These are phyloP conservation scores for Drosophila helvetica DNA, from an alignment of 2,888 invertebrate genomes.

Conservation along the genomic window DNA sequence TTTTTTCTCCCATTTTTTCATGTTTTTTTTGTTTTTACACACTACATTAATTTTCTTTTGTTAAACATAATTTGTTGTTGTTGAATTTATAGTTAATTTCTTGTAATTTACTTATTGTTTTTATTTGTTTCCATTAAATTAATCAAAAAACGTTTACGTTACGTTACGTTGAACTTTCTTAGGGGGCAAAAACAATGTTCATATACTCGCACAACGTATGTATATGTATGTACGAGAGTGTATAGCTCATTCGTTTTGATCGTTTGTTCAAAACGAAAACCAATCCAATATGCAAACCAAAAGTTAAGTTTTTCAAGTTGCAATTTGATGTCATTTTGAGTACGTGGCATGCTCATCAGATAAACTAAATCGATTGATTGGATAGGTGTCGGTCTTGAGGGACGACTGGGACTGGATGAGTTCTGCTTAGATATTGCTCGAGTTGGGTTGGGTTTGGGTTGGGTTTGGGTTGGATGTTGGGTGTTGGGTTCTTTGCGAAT, in stretches of 20 bases:
- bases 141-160: slow-evolving; percentile 62
- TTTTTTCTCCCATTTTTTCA: slow-evolving; percentile 55
- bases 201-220: not conserved
- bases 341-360: slow-evolving; percentile 64
- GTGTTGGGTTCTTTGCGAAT: slow-evolving; percentile 6
- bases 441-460: not conserved
- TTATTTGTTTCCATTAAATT: slow-evolving; percentile 14
- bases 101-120: slow-evolving; percentile 54
- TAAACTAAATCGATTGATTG: slow-evolving; percentile 33
- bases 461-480: no score
- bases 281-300: slow-evolving; percentile 56
- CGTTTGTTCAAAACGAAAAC: slow-evolving; percentile 24
- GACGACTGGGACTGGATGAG: slow-evolving; percentile 6
- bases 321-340: slow-evolving; percentile 68
- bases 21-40: slow-evolving; percentile 68
- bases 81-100: slow-evolving; percentile 66
- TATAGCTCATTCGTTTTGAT: slow-evolving; percentile 4
- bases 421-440: no score
- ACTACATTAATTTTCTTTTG: slow-evolving; percentile 67
- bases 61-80: slow-evolving; percentile 64
- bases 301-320: slow-evolving; percentile 40
- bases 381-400: slow-evolving; percentile 30
- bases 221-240: slow-evolving; percentile 31
- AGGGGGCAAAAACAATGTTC: slow-evolving; percentile 38
- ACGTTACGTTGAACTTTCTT: slow-evolving; percentile 54